These are phyloP conservation scores for Hapalemur alaotrensis DNA, from an alignment of 2,797 vertebrate species.

Conservation along the genomic window DNA sequence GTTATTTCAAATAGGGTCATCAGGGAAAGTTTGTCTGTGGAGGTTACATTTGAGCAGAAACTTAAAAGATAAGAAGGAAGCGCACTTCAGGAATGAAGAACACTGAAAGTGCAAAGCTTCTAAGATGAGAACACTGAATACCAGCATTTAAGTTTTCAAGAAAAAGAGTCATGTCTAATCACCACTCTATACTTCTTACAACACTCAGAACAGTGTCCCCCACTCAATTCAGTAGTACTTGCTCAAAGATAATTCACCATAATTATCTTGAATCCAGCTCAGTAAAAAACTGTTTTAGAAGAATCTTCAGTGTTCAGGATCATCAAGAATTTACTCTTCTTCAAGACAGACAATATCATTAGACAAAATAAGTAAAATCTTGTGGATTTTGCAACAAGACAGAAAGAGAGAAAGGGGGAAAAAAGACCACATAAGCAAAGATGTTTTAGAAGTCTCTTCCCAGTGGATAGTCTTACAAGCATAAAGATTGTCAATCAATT, in stretches of 20 bases:
- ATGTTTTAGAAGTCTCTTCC: neutral
- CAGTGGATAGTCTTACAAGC: neutral
- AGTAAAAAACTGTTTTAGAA: neutral
- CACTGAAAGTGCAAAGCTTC: neutral
- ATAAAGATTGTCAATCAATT: neutral
- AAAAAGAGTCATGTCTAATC: neutral
- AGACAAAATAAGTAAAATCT: neutral
- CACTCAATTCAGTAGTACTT: neutral
- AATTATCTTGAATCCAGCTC: neutral
- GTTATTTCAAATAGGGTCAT: neutral
- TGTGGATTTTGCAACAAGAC: neutral
- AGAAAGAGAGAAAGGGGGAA: neutral
- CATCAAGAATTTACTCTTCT: constrained; percentile 23
- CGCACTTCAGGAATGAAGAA: neutral
- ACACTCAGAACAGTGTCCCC: neutral
- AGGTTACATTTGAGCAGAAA: neutral
- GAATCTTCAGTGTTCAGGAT: neutral
- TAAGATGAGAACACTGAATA: neutral
- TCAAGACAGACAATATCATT: neutral
- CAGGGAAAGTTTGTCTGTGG: neutral
- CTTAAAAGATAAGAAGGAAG: neutral
- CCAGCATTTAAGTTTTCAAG: neutral
- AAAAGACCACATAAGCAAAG: neutral
- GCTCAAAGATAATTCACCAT: constrained; percentile 9
- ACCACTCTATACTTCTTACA: neutral